phyloP scores from a whole-genome alignment of 2,888 invertebrate species.

The Ctenicera cuprea region DNA sequence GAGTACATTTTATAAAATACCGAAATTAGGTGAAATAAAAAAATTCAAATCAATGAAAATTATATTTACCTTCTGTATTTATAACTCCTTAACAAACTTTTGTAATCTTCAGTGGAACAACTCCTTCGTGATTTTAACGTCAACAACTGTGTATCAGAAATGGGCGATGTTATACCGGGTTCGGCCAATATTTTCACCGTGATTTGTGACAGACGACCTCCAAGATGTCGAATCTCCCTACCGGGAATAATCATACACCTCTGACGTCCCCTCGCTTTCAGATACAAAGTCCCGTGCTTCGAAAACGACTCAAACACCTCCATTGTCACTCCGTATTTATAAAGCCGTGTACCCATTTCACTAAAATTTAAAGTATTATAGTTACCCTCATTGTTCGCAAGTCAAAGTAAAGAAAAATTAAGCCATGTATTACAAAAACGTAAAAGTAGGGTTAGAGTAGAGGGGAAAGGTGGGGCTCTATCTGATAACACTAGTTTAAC shows the following conservation, averaged over 20 bases:
- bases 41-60: no score
- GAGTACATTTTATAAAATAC: no score
- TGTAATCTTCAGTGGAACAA: constrained; percentile 61
- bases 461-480: no score
- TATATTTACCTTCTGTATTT: constrained; percentile 66
- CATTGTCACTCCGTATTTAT: constrained; percentile 77
- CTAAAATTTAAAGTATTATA: constrained; percentile 39
- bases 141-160: constrained; percentile 72
- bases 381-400: no score
- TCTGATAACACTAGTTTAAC: no score
- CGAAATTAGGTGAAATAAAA: no score
- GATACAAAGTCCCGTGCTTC: constrained; percentile 74
- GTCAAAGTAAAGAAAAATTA: no score
- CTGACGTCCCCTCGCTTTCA: constrained; percentile 86
- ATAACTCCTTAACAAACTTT: constrained; percentile 63
- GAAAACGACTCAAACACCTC: constrained; percentile 81
- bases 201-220: constrained; percentile 74
- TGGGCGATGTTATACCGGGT: constrained; percentile 76
- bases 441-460: no score
- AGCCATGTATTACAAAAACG: no score
- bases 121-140: constrained; percentile 72
- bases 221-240: constrained; percentile 66
- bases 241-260: constrained; percentile 78
- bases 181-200: constrained; percentile 83
- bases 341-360: constrained; percentile 58